These are phyloP conservation scores for Drosophila lutescens DNA, from an alignment of 2,888 invertebrate species.

Conservation along the genomic window DNA sequence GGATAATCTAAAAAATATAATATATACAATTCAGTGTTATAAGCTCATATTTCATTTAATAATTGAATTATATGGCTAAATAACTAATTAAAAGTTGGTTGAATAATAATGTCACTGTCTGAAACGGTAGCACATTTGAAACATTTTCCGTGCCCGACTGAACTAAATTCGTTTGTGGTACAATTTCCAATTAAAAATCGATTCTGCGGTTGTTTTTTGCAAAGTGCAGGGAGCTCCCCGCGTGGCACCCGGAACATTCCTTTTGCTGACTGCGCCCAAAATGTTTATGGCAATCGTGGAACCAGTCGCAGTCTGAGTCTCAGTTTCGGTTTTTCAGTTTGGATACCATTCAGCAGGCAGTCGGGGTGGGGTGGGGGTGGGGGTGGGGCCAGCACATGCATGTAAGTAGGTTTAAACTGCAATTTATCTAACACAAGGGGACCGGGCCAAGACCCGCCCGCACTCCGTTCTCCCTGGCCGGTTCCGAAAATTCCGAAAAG, in stretches of 20 bases:
- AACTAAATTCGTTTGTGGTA: not conserved
- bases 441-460: conserved; percentile 20
- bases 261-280: conserved; percentile 52
- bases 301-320: conserved; percentile 22
- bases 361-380: not conserved
- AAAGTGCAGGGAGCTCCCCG: conserved; percentile 17
- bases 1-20: too few relatives aligned
- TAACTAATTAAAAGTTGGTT: not conserved
- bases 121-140: not conserved
- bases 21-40: not conserved
- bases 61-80: not conserved
- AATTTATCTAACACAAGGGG: conserved; percentile 70
- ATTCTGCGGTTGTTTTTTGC: conserved; percentile 12
- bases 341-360: conserved; percentile 10
- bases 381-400: conserved; percentile 65
- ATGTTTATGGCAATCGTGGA: conserved; percentile 57
- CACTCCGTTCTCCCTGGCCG: not conserved
- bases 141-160: not conserved
- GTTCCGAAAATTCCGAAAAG: conserved; percentile 17
- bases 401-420: conserved; percentile 76
- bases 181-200: conserved; percentile 18
- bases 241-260: conserved; percentile 2
- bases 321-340: conserved; percentile 1
- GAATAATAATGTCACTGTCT: not conserved
- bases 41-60: not conserved